Evolutionary conservation across 2,797 vertebrate species (phyloP), one percentile per base, ranked within the genome.

Genomic region (Botia kubotai): DNA sequence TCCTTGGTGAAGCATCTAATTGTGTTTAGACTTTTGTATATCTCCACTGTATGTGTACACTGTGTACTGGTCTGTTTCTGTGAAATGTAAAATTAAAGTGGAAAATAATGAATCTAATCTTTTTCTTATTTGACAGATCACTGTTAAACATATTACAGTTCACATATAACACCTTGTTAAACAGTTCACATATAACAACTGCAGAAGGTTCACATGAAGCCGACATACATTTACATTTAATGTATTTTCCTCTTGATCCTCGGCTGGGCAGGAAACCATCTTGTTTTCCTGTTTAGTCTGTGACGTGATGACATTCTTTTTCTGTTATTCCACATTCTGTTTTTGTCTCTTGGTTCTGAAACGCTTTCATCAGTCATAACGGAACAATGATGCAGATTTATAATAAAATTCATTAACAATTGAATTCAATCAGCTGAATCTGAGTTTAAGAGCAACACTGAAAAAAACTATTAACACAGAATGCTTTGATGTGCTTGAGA

Each of bases 241-340:
- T 79, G 77, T 26, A 39, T 65, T 75, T 65, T 50, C 43, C 72
- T 82, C 69, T 69, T 66, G 73, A 75, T 83, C 81, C 57, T 63
- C 72, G 74, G 72, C 74, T 23, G 82, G n/a, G 85, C 91, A 93
- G 93, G 93, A 94, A 93, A 88, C 87, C 75, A 12, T 89, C 87
- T 87, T 91, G 86, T 89, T 90, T 93, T 95, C 94, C 93, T 95
- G 94, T 93, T 95, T 94, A 91, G 94, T 91, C 92, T 94, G 82
- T 81, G 66, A 83, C 88, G 80, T 92, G 89, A 93, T 92, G 89
- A 86, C 80, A 52, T 71, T 86, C 69, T 82, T 62, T 26, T 72
- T 48, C 23, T 75, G 11, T 50, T 80, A 21, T 62, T 55, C 19
- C 17, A 26, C 17, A 39, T 5, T 39, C 36, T 77, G 36, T 62